Base-by-base conservation (phyloP, 2,797 vertebrate genomes). In the Enteromius mattozi region DNA sequence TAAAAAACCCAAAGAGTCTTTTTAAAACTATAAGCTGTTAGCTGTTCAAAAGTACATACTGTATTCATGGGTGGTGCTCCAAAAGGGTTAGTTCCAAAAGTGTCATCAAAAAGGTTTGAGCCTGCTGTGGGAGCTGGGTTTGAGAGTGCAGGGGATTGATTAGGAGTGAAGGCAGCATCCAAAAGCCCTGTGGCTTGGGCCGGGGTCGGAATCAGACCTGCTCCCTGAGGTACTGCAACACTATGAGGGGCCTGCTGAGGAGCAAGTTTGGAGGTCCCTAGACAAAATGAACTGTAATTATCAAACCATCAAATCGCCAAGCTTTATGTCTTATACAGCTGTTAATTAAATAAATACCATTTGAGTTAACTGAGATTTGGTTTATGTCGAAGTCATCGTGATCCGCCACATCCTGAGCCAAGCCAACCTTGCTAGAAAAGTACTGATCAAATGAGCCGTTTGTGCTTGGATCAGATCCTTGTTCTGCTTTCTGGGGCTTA, bases 401-500 rank as follows among this genome's bases (percentile, higher is more conserved):
- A 88, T 96, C 95, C 51, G 91, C 94, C 8, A 78, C 92, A 2
- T 95, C 94, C 90, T 96, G 94, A 89, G 90, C 91, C 90, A 97
- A 37, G 79, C 94, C 95, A 78, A 95, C 94, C 94, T 95, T 96
- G 88, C 37, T 96, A 89, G 85, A 92, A 88, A 97, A 96, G 82
- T 96, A 97, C 90, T 91, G 93, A n/a, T 93, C 94, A 83, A 97
- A 97, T 33, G 93, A 86, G 79, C 94, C 93, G 9, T 91, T 94
- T 83, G 88, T 77, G 81, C 88, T 92, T 56, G 91, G 27, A 69
- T 78, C 89, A 49, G 94, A 88, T 2, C 1, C 71, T 4, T 91
- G 93, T 92, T 95, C 95, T 88, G 92, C 95, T 88, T 92, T 94
- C 87, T 94, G 95, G 6, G 96, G 97, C 78, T 98, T 98, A 85